Base-by-base conservation (phyloP, 2,113 vertebrate species). In the Entosphenus tridentatus region DNA sequence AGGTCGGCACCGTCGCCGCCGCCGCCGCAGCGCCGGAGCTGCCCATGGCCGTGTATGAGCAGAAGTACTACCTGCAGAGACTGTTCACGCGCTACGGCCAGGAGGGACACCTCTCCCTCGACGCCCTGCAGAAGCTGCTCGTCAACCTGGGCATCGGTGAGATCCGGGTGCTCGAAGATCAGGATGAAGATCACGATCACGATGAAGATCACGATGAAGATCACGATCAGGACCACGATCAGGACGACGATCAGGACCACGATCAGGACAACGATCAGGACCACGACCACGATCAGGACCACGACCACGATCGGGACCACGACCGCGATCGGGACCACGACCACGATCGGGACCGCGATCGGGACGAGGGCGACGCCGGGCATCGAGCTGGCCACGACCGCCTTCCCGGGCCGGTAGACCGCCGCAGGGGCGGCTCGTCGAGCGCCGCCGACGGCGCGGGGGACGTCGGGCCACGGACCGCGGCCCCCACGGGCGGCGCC, bases 81-180 rank as follows among this genome's bases (percentile, higher is more conserved):
- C 84, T 98, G 14, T 98, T 98, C 74, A 76, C 80, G 75, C 86
- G 86, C 73, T 98, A 85, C 5, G 85, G 85, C 1, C 84, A 96
- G 70, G 96, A 96, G 10, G 87, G 89, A 62, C 86, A 80, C 71
- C 81, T 98, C 70, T 87, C 87, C 0, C 68, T 95, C 71, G 80
- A 81, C 55, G 92, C 89, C 1, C 80, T 98, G 3, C 83, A 77
- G 75, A 86, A 83, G 54, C 79, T 98, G 18, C 74, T 98, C 2
- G 78, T 80, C 65, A 90, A 78, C 6, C 81, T 96, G 59, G 88
- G 88, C 1, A 76, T 93, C 70, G 84, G 84, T 74, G 84, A 80
- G 67, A 75, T 84, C 72, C 80, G 83, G 74, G 82, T 57, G 56
- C 75, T 88, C 17, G 81, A 69, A 59, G 79, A 83, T 68, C 81